A percentile compares a stretch with the other conserved stretches of the same genome.
phyloP scores from a whole-genome alignment of 2,888 invertebrate genomes.

The Protophormia terraenovae region DNA sequence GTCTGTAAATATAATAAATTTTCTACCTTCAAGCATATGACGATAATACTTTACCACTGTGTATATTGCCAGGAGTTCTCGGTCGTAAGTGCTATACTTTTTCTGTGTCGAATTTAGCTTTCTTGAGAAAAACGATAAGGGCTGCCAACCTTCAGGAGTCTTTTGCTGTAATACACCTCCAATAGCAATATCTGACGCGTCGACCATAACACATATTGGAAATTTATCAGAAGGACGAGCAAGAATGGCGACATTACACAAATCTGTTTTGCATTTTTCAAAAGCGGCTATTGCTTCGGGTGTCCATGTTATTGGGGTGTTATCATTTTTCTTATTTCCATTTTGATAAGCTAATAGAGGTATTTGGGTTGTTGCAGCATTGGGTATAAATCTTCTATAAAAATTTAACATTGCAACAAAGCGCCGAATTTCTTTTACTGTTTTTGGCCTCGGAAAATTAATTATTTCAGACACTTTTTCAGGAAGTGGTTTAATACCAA shows the following conservation, averaged over 20 bases:
- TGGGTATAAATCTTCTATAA: constrained; percentile 20
- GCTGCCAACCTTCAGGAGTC: background rate
- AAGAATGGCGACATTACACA: background rate
- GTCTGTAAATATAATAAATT: constrained; percentile 47
- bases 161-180: background rate
- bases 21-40: constrained; percentile 45
- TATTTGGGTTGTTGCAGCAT: constrained; percentile 17
- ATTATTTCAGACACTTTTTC: constrained; percentile 41
- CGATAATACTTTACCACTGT: constrained; percentile 25
- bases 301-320: background rate
- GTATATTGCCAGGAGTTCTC: background rate
- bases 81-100: constrained; percentile 8
- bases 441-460: constrained; percentile 15
- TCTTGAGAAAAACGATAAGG: background rate
- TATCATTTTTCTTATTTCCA: constrained; percentile 40
- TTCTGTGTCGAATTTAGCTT: background rate
- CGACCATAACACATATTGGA: constrained; percentile 30
- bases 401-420: constrained; percentile 51
- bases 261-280: constrained; percentile 21
- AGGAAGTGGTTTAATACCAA: constrained; percentile 35
- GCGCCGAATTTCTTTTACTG: constrained; percentile 31
- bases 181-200: constrained; percentile 9
- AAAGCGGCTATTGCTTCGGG: constrained; percentile 11
- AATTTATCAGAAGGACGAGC: background rate
- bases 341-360: constrained; percentile 24